Evolutionary conservation across 2,113 vertebrate genomes (phyloP).

Genomic region (Suricata suricatta): DNA sequence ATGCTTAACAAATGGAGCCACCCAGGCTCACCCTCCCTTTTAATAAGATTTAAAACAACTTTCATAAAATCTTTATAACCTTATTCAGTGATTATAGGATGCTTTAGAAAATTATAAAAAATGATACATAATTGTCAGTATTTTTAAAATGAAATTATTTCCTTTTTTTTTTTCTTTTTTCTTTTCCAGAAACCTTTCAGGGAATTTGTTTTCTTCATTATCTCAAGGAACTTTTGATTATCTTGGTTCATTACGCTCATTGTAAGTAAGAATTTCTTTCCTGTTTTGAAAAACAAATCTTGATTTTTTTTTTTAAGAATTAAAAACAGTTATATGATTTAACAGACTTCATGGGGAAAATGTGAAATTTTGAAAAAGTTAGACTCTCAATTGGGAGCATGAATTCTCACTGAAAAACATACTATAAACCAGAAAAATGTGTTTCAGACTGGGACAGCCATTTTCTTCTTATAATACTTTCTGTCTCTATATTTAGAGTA

Average conservation of each 20-base stretch:
- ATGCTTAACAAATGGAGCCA: too few species aligned
- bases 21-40: not conserved
- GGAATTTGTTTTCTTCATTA: slow-evolving; percentile 96
- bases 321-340: not conserved
- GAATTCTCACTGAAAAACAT: not conserved
- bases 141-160: slow-evolving; percentile 4
- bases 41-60: not conserved
- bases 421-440: not conserved
- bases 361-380: not conserved
- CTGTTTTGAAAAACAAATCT: not conserved
- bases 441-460: not conserved
- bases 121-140: not conserved
- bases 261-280: slow-evolving; percentile 89
- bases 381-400: not conserved
- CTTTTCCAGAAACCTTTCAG: slow-evolving; percentile 93
- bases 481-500: not conserved
- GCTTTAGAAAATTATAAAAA: not conserved
- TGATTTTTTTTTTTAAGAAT: slow-evolving; percentile 5
- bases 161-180: slow-evolving; percentile 46
- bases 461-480: not conserved
- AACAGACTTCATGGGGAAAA: not conserved
- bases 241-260: slow-evolving; percentile 91
- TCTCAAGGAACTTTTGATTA: slow-evolving; percentile 95
- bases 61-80: not conserved
- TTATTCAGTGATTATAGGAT: not conserved